Evolutionary conservation across 2,113 vertebrate species (phyloP), one percentile per base, ranked within the genome.

Genomic region (Xiphophorus couchianus): DNA sequence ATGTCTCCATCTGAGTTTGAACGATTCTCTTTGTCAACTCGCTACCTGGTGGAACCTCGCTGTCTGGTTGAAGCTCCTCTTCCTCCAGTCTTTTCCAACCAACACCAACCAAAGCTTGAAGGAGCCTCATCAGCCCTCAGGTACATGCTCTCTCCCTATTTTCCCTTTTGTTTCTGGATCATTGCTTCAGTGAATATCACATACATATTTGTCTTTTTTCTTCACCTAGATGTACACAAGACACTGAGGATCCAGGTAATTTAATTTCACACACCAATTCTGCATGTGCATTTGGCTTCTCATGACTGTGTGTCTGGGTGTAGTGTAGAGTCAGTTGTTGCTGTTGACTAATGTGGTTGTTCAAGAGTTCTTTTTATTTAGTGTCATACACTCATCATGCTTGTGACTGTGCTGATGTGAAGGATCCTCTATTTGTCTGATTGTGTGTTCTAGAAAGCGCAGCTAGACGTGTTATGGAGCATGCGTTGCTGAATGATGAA

Each of bases 1-100:
- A 98, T 99, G 84, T 99, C 98, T 0, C 98, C 97, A 0, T 99
- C 98, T 0, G 98, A 99, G 91, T 98, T 99, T 88, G 97, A 99
- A 88, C 96, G 97, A 27, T 99, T 99, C 91, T 99, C 98, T 12
- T 90, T 99, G 75, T 99, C 97, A 19, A 94, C 97, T 30, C 96
- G 97, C 19, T 96, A 90, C 92, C 37, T 98, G 74, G 96, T 99
- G 81, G 97, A 98, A 90, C 97, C 97, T 11, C 94, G 94, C 27
- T 97, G 95, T 60, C 69, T 96, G 25, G 96, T 99, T 66, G 96
- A 96, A 30, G 25, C 81, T 8, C 91, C 94, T 42, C 61, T 91
- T 89, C 85, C 63, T 42, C 68, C 92, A 70, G 74, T 87, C 69
- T 42, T 63, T 8, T 65, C 79, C 65, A 78, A 1, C 63, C 85